Evolutionary conservation across 2,113 vertebrate species (phyloP).

Genomic region (Rhinopithecus roxellana): DNA sequence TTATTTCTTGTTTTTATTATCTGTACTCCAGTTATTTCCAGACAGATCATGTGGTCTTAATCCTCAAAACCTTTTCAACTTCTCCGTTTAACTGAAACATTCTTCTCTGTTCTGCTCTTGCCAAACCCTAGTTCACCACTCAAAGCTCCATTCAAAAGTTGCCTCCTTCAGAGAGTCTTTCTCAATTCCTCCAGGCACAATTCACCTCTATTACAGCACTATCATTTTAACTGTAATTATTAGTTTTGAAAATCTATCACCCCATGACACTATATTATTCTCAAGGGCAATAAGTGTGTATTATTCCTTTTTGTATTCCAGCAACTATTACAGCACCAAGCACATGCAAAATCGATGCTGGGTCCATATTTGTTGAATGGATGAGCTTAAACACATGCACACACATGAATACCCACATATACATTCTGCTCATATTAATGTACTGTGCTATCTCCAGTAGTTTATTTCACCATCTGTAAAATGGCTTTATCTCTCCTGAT

Average conservation of each 20-base stretch:
- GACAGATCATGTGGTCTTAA: background rate
- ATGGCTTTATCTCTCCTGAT: background rate
- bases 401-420: background rate
- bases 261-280: background rate
- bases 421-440: background rate
- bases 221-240: background rate
- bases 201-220: background rate
- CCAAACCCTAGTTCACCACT: background rate
- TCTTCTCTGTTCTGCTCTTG: background rate
- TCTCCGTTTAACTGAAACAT: background rate
- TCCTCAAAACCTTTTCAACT: background rate
- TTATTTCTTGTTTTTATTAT: background rate
- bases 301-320: background rate
- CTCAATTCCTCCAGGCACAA: background rate
- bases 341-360: background rate
- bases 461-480: constrained; percentile 11
- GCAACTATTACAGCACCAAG: background rate
- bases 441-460: background rate
- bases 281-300: background rate
- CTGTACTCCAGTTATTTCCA: background rate
- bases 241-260: constrained; percentile 20
- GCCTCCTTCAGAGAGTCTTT: background rate
- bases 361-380: background rate
- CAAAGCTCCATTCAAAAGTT: background rate
- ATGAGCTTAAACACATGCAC: background rate